A percentile compares a stretch with the other conserved stretches of the same genome.
These are phyloP conservation scores for Drosophila suboccidentalis DNA, from an alignment of 2,888 invertebrate species.

Conservation along the genomic window DNA sequence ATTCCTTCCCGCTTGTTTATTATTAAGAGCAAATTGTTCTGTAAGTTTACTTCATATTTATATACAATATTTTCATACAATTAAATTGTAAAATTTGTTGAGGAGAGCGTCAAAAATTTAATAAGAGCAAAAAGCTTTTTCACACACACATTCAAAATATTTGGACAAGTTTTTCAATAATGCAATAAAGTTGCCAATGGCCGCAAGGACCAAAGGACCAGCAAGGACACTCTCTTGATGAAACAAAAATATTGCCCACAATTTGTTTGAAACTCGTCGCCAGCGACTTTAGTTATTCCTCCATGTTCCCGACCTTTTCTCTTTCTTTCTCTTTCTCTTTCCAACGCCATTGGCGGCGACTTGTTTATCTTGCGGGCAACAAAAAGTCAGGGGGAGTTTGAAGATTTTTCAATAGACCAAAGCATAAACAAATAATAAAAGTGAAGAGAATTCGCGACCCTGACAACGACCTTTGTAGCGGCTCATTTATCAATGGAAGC, in stretches of 20 bases:
- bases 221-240: slow-evolving; percentile 71
- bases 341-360: slow-evolving; percentile 72
- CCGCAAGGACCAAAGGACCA: slow-evolving; percentile 43
- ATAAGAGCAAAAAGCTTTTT: slow-evolving; percentile 73
- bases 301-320: background rate
- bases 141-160: slow-evolving; percentile 76
- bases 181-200: slow-evolving; percentile 77
- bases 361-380: slow-evolving; percentile 69
- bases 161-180: slow-evolving; percentile 81
- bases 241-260: slow-evolving; percentile 81
- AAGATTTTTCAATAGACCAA: slow-evolving; percentile 73
- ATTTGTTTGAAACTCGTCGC: slow-evolving; percentile 74
- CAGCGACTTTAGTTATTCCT: slow-evolving; percentile 43
- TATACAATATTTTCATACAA: slow-evolving; percentile 45
- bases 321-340: background rate
- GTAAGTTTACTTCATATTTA: slow-evolving; percentile 8
- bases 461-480: slow-evolving; percentile 77
- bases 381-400: background rate
- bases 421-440: slow-evolving; percentile 79
- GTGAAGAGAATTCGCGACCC: slow-evolving; percentile 64
- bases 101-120: slow-evolving; percentile 56
- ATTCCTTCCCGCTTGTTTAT: too few relatives aligned
- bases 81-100: slow-evolving; percentile 40
- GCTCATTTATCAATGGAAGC: slow-evolving; percentile 74
- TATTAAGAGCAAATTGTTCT: too few relatives aligned